Conservation (phyloP, 2,113 vertebrate species). For the Tragelaphus scriptus region DNA sequence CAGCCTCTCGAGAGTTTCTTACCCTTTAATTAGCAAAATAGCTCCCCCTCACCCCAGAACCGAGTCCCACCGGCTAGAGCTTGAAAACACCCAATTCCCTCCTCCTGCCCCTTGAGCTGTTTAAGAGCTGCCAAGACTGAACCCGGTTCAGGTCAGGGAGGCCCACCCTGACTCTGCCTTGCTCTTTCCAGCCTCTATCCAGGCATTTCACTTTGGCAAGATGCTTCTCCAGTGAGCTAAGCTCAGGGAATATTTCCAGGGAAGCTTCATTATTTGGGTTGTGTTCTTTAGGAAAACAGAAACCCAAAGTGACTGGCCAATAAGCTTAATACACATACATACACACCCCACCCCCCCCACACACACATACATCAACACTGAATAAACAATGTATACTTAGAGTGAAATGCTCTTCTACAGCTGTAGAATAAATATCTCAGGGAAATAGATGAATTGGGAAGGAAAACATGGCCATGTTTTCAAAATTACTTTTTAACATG, state of each 20-base stretch:
- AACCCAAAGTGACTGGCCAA: background rate
- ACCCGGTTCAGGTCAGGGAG: background rate
- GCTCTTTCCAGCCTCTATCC: background rate
- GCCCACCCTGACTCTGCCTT: accelerated
- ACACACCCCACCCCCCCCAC: background rate
- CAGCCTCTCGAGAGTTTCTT: background rate
- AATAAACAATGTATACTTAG: background rate
- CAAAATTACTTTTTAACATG: background rate
- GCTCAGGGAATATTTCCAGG: background rate
- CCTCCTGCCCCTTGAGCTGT: no score
- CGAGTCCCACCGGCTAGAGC: no score
- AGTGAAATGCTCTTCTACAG: background rate
- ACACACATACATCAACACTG: background rate
- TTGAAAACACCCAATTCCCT: background rate
- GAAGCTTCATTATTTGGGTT: no score
- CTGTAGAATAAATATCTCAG: background rate
- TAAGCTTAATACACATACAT: background rate
- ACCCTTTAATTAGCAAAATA: background rate
- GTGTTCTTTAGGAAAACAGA: background rate
- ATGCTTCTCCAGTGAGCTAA: background rate
- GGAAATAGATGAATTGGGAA: background rate
- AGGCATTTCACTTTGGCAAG: background rate
- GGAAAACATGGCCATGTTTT: background rate
- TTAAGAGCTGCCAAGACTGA: background rate
- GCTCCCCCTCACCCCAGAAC: background rate